These are phyloP conservation scores for Tympanoctomys barrerae DNA, from an alignment of 2,797 vertebrate genomes.

Conservation along the genomic window DNA sequence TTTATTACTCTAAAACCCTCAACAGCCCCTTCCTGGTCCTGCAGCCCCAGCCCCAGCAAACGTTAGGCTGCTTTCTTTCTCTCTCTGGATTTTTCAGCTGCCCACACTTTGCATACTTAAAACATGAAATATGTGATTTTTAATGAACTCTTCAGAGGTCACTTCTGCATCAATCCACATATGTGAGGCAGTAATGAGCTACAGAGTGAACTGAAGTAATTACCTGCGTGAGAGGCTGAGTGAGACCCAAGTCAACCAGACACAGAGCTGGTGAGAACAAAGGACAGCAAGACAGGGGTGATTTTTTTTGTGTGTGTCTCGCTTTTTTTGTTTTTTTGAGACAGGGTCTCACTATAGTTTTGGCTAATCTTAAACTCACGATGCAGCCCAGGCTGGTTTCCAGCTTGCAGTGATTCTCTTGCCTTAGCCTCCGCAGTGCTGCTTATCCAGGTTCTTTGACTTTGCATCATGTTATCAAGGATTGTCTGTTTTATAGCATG, in stretches of 20 bases:
- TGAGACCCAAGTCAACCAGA: neutral
- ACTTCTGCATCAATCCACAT: slow-evolving; percentile 1
- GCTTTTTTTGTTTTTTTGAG: neutral
- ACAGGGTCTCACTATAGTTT: neutral
- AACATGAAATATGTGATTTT: neutral
- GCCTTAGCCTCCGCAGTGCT: neutral
- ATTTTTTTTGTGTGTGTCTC: neutral
- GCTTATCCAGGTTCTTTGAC: neutral
- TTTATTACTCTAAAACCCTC: neutral
- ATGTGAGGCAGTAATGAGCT: slow-evolving; percentile 37
- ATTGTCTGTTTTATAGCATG: neutral
- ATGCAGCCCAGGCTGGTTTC: neutral
- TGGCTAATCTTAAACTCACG: neutral
- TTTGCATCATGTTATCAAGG: neutral
- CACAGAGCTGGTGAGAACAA: neutral
- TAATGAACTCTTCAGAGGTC: slow-evolving; percentile 60
- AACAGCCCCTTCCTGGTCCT: neutral
- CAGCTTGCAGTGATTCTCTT: neutral
- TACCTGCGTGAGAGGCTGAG: slow-evolving; percentile 18
- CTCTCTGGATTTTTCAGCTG: neutral
- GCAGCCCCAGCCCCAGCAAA: fast-evolving
- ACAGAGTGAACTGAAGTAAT: neutral
- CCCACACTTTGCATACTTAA: neutral
- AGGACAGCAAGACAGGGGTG: fast-evolving
- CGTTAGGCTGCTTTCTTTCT: neutral